These are phyloP conservation scores for Helogale parvula DNA, from an alignment of 2,113 vertebrate species.

Conservation along the genomic window DNA sequence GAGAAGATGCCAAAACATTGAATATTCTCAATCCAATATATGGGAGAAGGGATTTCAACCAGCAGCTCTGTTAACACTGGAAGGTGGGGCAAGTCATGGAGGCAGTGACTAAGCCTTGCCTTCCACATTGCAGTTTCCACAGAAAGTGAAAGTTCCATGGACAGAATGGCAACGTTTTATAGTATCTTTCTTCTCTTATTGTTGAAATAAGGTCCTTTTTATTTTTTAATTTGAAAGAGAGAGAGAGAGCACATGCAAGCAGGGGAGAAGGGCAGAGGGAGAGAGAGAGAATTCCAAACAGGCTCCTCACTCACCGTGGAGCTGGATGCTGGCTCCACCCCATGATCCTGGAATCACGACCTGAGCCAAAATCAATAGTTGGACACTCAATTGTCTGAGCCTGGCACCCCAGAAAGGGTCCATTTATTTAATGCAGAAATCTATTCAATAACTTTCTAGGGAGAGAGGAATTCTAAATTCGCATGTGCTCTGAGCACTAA, in stretches of 20 bases:
- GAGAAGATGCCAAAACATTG: neutral
- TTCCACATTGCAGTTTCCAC: neutral
- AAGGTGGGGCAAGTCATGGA: neutral
- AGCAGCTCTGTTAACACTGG: fast-evolving
- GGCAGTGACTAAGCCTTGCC: neutral
- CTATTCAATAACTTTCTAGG: neutral
- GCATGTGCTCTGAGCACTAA: neutral
- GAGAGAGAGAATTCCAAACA: no score
- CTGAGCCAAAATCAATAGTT: no score
- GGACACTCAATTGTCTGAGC: no score
- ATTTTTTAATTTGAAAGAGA: neutral
- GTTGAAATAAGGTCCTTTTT: neutral
- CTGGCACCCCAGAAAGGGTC: neutral
- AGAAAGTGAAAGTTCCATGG: neutral
- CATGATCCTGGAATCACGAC: no score
- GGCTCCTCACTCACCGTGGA: no score
- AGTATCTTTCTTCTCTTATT: neutral
- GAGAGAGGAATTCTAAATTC: neutral
- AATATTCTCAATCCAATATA: neutral
- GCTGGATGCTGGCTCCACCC: no score
- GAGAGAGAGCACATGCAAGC: no score
- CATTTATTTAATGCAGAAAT: neutral
- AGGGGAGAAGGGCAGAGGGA: no score
- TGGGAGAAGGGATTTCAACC: neutral
- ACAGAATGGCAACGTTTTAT: neutral